Base-by-base conservation (phyloP, 2,888 invertebrate genomes). In the Calliopum simillimum region DNA sequence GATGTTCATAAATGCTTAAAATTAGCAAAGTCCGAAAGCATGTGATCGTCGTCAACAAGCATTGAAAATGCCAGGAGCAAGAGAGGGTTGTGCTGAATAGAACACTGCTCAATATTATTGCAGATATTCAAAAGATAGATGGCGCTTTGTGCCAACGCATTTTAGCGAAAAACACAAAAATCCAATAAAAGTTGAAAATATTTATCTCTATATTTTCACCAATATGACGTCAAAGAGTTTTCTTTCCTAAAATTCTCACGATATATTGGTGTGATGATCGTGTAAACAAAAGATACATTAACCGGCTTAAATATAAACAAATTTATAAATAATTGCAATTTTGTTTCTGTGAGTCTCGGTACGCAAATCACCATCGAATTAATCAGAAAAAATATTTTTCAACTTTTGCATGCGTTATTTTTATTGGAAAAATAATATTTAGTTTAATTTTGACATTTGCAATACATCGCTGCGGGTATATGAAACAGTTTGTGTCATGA, bases 201-300 rank as follows among this genome's bases (percentile, higher is more conserved):
- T 21, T 21, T 53, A 47, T 47, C 47, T 47, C 3, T 6, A 19
- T n/a, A 13, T 41, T 13, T 11, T 43, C 1, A 16, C 59, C 19
- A 59, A 19, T 33, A 41, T 59, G 12, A 33, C 19, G 19, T 41
- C n/a, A 59, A 59, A 41, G 25, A 43, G 11, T 59, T 59, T 16
- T 6, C 43, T 59, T 44, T 59, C 21, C 47, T n/a, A n/a, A 55
- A 46, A 25, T 25, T 56, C 56, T 56, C 66, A 56, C 56, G 55
- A 41, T 51, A 19, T 21, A 33, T 19, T 8, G 21, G n/a, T n/a
- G n/a, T n/a, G 8, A 46, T 46, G 53, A 55, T 6, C 47, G 41
- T 44, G 47, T 66, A 66, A 66, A 66, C 66, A 66, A 56, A 46
- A 56, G 16, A 56, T 44, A 16, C 56, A 55, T 66, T 66, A 46